A percentile compares a stretch with the other conserved stretches of the same genome.
Conservation (phyloP, 2,113 vertebrate genomes). For the Nipponia nippon region DNA sequence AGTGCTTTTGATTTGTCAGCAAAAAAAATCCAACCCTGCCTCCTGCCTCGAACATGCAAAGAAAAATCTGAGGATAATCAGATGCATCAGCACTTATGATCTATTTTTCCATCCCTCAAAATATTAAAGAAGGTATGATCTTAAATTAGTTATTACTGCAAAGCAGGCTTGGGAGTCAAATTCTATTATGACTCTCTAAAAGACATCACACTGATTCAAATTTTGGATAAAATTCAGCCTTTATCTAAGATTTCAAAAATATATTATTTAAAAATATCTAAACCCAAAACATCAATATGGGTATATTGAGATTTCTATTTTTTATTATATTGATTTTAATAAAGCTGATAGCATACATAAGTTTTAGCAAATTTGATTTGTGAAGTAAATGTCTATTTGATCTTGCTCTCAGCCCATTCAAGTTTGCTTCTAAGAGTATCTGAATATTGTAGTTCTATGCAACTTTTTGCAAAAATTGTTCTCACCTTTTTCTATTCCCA, state of each 20-base stretch:
- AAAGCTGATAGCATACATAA: background rate
- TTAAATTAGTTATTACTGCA: background rate
- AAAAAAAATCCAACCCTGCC: background rate
- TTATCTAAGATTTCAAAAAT: background rate
- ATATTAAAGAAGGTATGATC: background rate
- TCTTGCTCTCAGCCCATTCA: background rate
- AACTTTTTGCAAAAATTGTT: background rate
- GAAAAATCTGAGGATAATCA: background rate
- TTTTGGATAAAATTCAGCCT: background rate
- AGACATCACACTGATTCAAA: background rate
- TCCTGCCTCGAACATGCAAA: background rate
- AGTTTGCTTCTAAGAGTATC: background rate
- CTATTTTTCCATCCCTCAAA: background rate
- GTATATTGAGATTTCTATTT: background rate
- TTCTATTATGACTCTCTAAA: background rate
- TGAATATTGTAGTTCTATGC: background rate
- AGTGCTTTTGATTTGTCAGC: background rate
- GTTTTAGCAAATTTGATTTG: background rate
- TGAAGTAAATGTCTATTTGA: background rate
- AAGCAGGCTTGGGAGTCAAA: background rate
- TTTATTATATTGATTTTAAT: background rate
- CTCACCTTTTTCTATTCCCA: background rate
- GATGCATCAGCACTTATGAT: fast-evolving
- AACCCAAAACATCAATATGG: background rate
- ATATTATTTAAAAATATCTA: background rate